Evolutionary conservation across 2,888 invertebrate species (phyloP), one percentile per base, ranked within the genome.

Genomic region (Polia nebulosa): DNA sequence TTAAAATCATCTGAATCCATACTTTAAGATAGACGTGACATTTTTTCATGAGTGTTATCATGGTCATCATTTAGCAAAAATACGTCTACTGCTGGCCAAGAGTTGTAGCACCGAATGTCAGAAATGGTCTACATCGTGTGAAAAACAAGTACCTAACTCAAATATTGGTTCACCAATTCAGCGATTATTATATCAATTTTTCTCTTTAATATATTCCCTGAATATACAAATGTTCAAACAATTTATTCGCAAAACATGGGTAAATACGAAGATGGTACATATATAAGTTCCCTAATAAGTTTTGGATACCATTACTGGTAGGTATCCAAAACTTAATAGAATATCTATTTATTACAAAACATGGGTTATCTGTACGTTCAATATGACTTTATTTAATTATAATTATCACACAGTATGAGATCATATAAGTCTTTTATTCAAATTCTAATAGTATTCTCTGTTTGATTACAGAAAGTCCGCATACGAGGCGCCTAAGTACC

Each of bases 401-500:
- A n/a, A n/a, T n/a, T n/a, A n/a, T n/a, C n/a, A n/a, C n/a, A n/a
- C n/a, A n/a, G n/a, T n/a, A n/a, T n/a, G n/a, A n/a, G n/a, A n/a
- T n/a, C n/a, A n/a, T n/a, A n/a, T n/a, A n/a, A n/a, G n/a, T n/a
- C n/a, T n/a, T n/a, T n/a, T n/a, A n/a, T n/a, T 15, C 11, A 32
- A 47, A 51, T 61, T 45, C 49, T 80, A 39, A 77, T 17, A 15
- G 8, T 0, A 13, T 25, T 4, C 34, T 51, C 20, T 3, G 1
- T 27, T 62, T 61, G 7, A 44, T 92, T 92, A 17, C 88, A 94
- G 94, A 73, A 94, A 94, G 83, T 83, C 89, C 45, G 80, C 84
- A 61, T 85, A 88, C 29, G 87, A 91, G 63, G 87, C 80, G 53
- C 92, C 75, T 88, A 90, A 90, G 53, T 91, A 91, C 75, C 91